Evolutionary conservation across 2,888 invertebrate species (phyloP), one percentile per base, ranked within the genome.

Genomic region (Platycheirus rosarum): DNA sequence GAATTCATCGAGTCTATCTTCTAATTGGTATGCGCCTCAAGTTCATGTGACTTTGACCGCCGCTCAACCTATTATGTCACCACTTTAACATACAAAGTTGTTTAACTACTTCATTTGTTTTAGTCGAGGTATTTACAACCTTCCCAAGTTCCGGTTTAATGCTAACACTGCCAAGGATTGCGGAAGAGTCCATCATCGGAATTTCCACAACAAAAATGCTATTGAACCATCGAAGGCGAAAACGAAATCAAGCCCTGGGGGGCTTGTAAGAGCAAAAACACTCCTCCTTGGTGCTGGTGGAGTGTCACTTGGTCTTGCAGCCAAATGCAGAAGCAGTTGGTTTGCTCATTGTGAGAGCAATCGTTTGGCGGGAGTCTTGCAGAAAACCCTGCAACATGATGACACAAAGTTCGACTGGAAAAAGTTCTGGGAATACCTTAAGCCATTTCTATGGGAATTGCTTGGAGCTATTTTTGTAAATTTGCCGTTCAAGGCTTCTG

Each of bases 391-490:
- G 26, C 82, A 91, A 6, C 92, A 92, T 55, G 92, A 93, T 63
- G 92, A 92, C 85, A 89, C 92, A 0, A 92, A 92, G 80, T 97
- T 97, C 91, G 95, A 96, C 87, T 97, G 97, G 97, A 91, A 89
- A 16, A 93, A 92, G 78, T 93, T 97, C 82, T 93, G 95, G 89
- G 88, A 91, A 11, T 94, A 97, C 88, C 89, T 97, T 1, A 92
- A 92, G 87, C 96, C 96, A 20, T 95, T 97, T 89, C 91, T 95
- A 77, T 94, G 94, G 93, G 93, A 95, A 84, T 92, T 97, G 63
- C 87, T 94, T 5, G 93, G 94, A 68, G 97, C 97, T 73, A 92
- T 97, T 86, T 92, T 93, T 86, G 97, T 97, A 91, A 87, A 87
- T 2, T 5, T 13, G 2, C 13, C 1, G 6, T 42, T 11, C n/a